Percentiles rank a stretch among this genome's conserved stretches.
These are phyloP conservation scores for Papilio dardanus DNA, from an alignment of 1,140 invertebrate genomes.

Conservation along the genomic window DNA sequence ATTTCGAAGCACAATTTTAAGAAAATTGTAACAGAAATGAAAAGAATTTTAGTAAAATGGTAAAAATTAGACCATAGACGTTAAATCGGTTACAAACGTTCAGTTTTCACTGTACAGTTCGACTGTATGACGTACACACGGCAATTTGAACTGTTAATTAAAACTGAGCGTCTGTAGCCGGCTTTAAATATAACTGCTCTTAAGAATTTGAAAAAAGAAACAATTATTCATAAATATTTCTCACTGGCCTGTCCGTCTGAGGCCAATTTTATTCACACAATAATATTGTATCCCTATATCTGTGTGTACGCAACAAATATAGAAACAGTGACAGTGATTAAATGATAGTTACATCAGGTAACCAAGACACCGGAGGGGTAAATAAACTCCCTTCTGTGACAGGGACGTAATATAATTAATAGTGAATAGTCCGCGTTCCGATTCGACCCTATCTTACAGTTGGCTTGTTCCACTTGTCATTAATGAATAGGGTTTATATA, in stretches of 20 bases:
- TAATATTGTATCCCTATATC: no score
- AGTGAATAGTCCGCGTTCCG: conserved; percentile 44
- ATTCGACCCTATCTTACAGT: conserved; percentile 36
- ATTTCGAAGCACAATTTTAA: neutral
- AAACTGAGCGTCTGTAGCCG: no score
- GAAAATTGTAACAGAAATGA: neutral
- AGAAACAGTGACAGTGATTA: conserved; percentile 9
- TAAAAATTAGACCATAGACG: neutral
- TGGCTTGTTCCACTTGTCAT: conserved; percentile 38
- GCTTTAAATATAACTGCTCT: no score
- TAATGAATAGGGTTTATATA: neutral
- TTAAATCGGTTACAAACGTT: neutral
- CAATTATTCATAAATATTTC: no score
- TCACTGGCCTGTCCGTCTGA: no score
- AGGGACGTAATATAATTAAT: conserved; percentile 54
- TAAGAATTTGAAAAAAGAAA: no score
- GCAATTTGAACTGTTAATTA: no score
- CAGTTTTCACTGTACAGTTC: no score
- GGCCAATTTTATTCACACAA: no score
- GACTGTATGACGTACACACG: no score
- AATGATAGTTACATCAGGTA: conserved; percentile 8
- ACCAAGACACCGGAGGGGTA: neutral
- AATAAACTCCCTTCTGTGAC: conserved; percentile 40
- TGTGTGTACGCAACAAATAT: neutral
- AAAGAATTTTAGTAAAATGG: neutral